Base-by-base conservation (phyloP, 2,888 invertebrate genomes). In the Melanchra persicariae region DNA sequence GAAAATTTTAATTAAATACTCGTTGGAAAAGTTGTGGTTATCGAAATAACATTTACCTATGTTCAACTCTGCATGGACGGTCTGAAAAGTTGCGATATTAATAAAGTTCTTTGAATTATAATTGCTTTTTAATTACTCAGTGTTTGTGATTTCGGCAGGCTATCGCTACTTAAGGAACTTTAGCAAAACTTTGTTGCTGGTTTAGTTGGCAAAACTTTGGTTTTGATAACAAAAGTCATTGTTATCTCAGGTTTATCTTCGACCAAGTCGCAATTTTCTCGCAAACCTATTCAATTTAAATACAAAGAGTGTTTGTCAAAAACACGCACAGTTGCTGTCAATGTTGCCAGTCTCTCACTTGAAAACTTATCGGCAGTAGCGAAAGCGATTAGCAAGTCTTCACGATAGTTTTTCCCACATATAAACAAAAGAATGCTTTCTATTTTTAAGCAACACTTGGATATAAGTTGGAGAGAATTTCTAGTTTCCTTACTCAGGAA, bases 361-460 rank as follows among this genome's bases (percentile, higher is more conserved):
- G 45, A 40, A 70, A 72, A 70, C 59, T 58, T 76, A 79, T 75
- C 49, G 58, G 12, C 59, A 45, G 47, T 65, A 74, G 85, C 81
- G 87, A 87, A 86, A 87, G 88, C 79, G 71, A 74, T 87, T 79
- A 81, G 52, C 65, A 66, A 79, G 71, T 55, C 57, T 51, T 55
- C 24, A 22, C 58, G 66, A n/a, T 65, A 62, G 69, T 72, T 59
- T n/a, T 81, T 83, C 67, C 59, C 76, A 81, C 69, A 74, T 45
- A 64, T 51, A 81, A 66, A 81, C 80, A 82, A 82, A 72, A 30
- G 80, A 65, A 64, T 34, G 54, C 83, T 81, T 83, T 83, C 81
- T 76, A 76, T 60, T 72, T 68, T 77, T 26, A 52, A 62, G 61
- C 47, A 71, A 68, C 61, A 63, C 17, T 43, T 49, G 26, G 37